Evolutionary conservation across 1,140 invertebrate genomes (phyloP).

Genomic region (Drosophila ficusphila): DNA sequence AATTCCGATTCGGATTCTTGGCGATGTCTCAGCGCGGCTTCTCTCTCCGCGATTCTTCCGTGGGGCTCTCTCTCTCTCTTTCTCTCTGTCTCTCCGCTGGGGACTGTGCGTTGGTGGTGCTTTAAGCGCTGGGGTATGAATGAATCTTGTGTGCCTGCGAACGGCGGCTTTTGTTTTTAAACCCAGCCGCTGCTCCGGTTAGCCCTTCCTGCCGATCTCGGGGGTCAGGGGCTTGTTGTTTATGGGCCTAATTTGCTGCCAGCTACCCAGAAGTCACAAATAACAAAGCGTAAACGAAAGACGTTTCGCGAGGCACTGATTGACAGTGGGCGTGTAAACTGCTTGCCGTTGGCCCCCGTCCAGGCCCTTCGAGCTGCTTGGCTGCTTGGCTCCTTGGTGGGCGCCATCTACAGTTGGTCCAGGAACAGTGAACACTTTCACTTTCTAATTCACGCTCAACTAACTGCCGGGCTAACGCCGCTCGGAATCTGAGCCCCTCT

Average conservation of each 20-base stretch:
- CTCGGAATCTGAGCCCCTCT: neutral
- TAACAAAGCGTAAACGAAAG: neutral
- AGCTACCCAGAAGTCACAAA: neutral
- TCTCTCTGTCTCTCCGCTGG: slow-evolving; percentile 23
- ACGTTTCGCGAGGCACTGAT: neutral
- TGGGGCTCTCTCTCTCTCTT: too few relatives aligned
- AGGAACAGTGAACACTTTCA: slow-evolving; percentile 1
- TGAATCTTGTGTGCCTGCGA: slow-evolving; percentile 60
- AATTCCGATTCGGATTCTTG: slow-evolving; percentile 28
- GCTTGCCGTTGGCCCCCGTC: neutral
- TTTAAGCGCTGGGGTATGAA: slow-evolving; percentile 77
- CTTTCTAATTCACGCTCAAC: neutral
- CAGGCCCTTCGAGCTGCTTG: neutral
- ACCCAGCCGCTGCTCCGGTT: slow-evolving; percentile 29
- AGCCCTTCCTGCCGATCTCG: slow-evolving; percentile 13
- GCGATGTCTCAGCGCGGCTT: slow-evolving; percentile 6
- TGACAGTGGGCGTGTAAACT: slow-evolving; percentile 5
- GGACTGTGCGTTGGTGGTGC: slow-evolving; percentile 42
- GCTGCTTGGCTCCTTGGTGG: neutral
- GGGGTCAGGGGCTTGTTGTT: slow-evolving; percentile 9
- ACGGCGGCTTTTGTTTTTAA: slow-evolving; percentile 68
- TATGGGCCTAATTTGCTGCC: neutral
- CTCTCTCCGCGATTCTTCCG: slow-evolving; percentile 7
- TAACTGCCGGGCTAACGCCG: neutral
- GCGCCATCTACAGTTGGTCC: neutral